Evolutionary conservation across 1,140 invertebrate species (phyloP).

Genomic region (Apis mellifera): DNA sequence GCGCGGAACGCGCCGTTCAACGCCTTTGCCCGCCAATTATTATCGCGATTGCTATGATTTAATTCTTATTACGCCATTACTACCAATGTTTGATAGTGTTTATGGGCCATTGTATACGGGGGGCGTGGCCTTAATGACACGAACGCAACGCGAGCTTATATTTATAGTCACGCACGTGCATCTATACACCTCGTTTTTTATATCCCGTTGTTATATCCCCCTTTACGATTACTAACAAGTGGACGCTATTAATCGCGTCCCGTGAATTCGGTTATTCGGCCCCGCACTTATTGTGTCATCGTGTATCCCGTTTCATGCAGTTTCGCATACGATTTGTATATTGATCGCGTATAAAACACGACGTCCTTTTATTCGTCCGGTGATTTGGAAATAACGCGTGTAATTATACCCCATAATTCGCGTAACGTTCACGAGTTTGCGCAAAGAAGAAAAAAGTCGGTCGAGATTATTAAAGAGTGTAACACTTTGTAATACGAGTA

Average conservation of each 20-base stretch:
- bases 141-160: slow-evolving; percentile 4
- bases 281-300: neutral
- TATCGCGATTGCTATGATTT: slow-evolving; percentile 52
- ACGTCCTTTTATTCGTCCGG: neutral
- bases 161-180: slow-evolving; percentile 23
- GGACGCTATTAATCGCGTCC: slow-evolving; percentile 5
- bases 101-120: slow-evolving; percentile 34
- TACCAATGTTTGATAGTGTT: slow-evolving; percentile 33
- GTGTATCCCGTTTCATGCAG: neutral
- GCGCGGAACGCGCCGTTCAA: slow-evolving; percentile 20
- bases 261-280: neutral
- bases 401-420: neutral
- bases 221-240: neutral
- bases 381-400: neutral
- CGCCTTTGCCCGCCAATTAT: slow-evolving; percentile 49
- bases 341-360: neutral
- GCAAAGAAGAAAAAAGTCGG: neutral
- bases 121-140: slow-evolving; percentile 32
- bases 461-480: neutral
- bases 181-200: slow-evolving; percentile 8
- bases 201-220: neutral
- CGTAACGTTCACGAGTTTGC: too few relatives aligned
- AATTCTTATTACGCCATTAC: slow-evolving; percentile 53
- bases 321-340: too few relatives aligned
- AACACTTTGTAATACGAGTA: too few relatives aligned